Conservation (phyloP, 2,888 invertebrate genomes). For the Drosophila lacicola region DNA sequence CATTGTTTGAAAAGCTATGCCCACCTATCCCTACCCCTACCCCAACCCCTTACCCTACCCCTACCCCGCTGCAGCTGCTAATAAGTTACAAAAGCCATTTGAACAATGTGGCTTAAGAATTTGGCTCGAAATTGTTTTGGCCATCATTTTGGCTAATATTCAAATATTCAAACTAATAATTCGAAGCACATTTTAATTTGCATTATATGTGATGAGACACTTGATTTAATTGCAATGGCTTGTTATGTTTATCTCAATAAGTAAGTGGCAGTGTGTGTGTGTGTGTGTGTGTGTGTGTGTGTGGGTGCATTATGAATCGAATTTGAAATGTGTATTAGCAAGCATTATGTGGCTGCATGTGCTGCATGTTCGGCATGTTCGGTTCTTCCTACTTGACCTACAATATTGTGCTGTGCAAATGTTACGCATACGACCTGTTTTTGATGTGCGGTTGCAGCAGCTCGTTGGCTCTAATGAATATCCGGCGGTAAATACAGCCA, state of each 20-base stretch:
- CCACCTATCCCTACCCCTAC: neutral
- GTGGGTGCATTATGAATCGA: conserved; percentile 30
- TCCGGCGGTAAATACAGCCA: neutral
- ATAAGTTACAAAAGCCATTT: conserved; percentile 55
- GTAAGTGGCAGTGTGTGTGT: conserved; percentile 48
- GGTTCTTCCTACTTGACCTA: conserved; percentile 17
- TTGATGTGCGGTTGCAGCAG: neutral
- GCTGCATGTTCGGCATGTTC: conserved; percentile 39
- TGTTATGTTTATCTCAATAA: conserved; percentile 61
- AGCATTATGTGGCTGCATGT: conserved; percentile 54
- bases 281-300: conserved; percentile 3
- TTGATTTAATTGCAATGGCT: conserved; percentile 63
- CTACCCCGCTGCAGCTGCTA: neutral
- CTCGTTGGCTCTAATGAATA: conserved; percentile 6
- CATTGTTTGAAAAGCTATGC: conserved; percentile 10
- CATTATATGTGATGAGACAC: conserved; percentile 48
- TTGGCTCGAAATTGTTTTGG: conserved; percentile 34
- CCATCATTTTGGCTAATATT: conserved; percentile 29
- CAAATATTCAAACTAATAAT: conserved; percentile 43
- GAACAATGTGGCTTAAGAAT: conserved; percentile 61
- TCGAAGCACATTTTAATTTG: conserved; percentile 65
- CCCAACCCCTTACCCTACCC: too few relatives aligned
- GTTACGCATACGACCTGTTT: conserved; percentile 50
- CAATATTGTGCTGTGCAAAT: conserved; percentile 22
- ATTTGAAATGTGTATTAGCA: conserved; percentile 61